A percentile compares a stretch with the other conserved stretches of the same genome.
Evolutionary conservation across 2,113 vertebrate species (phyloP).

Genomic region (Ameiurus melas): DNA sequence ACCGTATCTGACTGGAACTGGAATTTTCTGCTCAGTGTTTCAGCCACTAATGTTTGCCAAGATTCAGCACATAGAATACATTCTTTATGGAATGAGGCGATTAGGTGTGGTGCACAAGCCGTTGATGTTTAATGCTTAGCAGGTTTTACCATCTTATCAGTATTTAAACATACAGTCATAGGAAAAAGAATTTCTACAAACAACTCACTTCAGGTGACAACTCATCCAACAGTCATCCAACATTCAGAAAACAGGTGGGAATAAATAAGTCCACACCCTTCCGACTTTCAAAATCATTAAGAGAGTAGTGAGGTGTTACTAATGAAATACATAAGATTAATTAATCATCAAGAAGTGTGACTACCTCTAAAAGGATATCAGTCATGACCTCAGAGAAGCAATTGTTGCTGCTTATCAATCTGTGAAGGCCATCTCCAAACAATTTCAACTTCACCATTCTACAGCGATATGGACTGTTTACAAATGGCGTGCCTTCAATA

Average conservation of each 20-base stretch:
- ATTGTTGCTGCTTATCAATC: not conserved
- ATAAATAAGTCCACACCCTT: not conserved
- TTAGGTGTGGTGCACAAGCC: conserved; percentile 10
- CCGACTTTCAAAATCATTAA: no score
- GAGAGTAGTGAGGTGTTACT: no score
- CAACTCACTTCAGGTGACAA: no score
- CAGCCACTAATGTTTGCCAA: not conserved
- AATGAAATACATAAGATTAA: no score
- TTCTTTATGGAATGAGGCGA: not conserved
- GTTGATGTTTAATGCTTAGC: not conserved
- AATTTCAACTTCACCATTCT: not conserved
- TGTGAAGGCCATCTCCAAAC: not conserved
- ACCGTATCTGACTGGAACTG: not conserved
- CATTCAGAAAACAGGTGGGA: no score
- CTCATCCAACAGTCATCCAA: no score
- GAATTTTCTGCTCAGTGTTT: not conserved
- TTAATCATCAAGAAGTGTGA: no score
- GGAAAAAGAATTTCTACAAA: not conserved
- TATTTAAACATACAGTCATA: not conserved
- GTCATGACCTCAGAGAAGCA: not conserved
- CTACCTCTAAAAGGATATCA: not conserved
- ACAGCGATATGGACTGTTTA: not conserved
- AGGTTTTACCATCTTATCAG: not conserved
- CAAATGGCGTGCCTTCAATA: not conserved
- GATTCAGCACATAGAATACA: not conserved